These are phyloP conservation scores for Brachylomia viminalis DNA, from an alignment of 2,888 invertebrate genomes.

Conservation along the genomic window DNA sequence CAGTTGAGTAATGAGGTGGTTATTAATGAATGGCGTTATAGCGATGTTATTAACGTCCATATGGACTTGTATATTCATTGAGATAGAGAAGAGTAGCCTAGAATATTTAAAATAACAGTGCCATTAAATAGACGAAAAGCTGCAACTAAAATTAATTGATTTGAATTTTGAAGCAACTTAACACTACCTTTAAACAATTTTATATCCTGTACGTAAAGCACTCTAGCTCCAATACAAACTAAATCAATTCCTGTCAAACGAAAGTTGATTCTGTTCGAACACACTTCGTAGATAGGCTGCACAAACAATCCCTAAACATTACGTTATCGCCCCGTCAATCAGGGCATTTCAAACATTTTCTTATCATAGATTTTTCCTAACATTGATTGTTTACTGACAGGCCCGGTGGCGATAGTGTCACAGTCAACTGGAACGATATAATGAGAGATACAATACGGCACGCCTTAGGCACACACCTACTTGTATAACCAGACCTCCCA, in stretches of 20 bases:
- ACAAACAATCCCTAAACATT: constrained; percentile 59
- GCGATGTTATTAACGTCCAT: not conserved
- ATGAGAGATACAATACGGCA: constrained; percentile 78
- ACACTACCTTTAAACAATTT: not conserved
- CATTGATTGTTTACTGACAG: constrained; percentile 76
- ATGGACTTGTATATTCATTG: not conserved
- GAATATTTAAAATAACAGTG: not conserved
- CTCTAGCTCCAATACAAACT: constrained; percentile 13
- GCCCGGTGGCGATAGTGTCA: constrained; percentile 72
- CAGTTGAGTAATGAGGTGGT: not conserved
- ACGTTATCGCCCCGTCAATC: constrained; percentile 64
- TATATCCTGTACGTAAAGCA: not conserved
- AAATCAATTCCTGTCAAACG: constrained; percentile 27
- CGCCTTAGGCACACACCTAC: constrained; percentile 72
- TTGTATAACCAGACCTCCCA: constrained; percentile 63
- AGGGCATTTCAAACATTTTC: constrained; percentile 58
- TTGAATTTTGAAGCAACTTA: not conserved
- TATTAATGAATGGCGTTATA: not conserved
- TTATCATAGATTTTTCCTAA: constrained; percentile 69
- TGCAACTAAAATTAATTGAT: not conserved
- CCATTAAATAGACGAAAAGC: not conserved
- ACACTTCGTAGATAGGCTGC: constrained; percentile 48
- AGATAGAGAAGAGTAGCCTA: not conserved
- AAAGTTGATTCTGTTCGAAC: constrained; percentile 47
- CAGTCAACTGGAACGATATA: constrained; percentile 79